phyloP scores from a whole-genome alignment of 2,797 vertebrate species.

The Gymnopithys bicolor region DNA sequence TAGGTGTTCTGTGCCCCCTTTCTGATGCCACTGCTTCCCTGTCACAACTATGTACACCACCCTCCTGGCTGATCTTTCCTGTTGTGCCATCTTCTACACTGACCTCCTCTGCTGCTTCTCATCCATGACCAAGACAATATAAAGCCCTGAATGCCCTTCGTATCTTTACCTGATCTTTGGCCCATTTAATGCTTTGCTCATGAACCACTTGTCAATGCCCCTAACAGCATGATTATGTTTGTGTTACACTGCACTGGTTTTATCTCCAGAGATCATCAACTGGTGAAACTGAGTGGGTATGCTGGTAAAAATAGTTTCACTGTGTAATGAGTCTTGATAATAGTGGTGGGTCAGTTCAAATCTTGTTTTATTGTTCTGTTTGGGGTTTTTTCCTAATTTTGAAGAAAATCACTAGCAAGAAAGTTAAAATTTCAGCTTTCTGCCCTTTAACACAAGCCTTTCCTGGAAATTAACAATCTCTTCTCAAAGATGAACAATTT shows the following conservation, averaged over 20 bases:
- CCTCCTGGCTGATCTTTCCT: background rate
- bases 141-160: background rate
- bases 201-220: background rate
- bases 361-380: background rate
- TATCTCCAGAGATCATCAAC: background rate
- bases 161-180: background rate
- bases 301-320: background rate
- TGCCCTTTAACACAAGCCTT: background rate
- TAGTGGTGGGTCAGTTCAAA: background rate
- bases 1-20: background rate
- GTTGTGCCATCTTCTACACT: background rate
- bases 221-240: background rate
- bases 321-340: background rate
- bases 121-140: background rate
- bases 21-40: background rate
- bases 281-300: background rate
- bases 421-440: background rate
- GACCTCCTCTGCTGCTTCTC: background rate
- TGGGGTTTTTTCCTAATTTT: background rate
- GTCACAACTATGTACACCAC: background rate
- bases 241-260: background rate
- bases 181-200: background rate
- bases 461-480: background rate
- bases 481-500: background rate
- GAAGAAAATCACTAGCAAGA: background rate